These are phyloP conservation scores for Ariopsis seemanni DNA, from an alignment of 2,113 vertebrate species.

Conservation along the genomic window DNA sequence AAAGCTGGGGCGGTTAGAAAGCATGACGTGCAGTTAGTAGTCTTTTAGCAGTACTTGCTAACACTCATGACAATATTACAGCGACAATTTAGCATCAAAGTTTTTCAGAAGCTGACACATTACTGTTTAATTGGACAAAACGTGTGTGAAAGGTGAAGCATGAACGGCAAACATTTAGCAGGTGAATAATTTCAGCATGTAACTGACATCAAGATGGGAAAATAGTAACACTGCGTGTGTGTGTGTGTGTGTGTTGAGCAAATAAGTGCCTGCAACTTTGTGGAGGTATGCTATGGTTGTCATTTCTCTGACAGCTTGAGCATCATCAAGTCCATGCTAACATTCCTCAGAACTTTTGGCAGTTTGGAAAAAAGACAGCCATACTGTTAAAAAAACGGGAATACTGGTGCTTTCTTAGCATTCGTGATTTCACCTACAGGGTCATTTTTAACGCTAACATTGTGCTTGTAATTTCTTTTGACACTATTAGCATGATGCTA, in stretches of 20 bases:
- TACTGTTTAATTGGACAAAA: background rate
- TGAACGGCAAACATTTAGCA: background rate
- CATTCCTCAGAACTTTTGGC: background rate
- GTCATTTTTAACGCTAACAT: background rate
- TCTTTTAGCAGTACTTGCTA: background rate
- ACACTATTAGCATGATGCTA: background rate
- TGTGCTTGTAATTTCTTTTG: slow-evolving; percentile 3
- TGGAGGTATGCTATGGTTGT: background rate
- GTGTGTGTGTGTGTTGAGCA: background rate
- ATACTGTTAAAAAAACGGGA: background rate
- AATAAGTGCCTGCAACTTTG: background rate
- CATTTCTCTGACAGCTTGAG: slow-evolving; percentile 1
- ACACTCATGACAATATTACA: slow-evolving; percentile 45
- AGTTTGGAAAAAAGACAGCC: background rate
- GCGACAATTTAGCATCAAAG: background rate
- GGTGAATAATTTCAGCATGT: background rate
- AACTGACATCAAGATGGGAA: background rate
- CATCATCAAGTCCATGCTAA: background rate
- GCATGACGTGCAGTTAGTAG: background rate
- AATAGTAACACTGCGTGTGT: too few species aligned
- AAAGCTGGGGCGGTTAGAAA: background rate
- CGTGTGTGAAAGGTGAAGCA: background rate
- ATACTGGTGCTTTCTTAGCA: background rate
- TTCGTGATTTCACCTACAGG: background rate
- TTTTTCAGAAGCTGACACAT: background rate